phyloP scores from a whole-genome alignment of 1,140 invertebrate species.

The Neodiprion pinetum region DNA sequence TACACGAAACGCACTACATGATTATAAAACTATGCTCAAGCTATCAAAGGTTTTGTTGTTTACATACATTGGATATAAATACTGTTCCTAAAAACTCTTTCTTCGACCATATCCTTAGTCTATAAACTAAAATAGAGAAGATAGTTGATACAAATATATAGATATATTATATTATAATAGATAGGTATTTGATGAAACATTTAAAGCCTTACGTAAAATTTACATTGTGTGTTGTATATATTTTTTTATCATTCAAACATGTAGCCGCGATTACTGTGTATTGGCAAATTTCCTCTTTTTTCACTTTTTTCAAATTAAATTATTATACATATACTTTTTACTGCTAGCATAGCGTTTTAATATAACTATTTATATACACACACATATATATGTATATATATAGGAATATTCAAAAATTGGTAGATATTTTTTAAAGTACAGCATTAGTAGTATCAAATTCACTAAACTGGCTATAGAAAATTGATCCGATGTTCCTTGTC shows the following conservation, averaged over 20 bases:
- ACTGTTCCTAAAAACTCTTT: not conserved
- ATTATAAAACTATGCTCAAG: conserved; percentile 2
- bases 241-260: not conserved
- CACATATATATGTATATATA: not conserved
- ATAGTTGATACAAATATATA: conserved; percentile 57
- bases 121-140: not conserved
- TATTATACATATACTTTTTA: not conserved
- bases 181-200: conserved; percentile 58
- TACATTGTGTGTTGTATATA: conserved; percentile 43
- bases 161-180: conserved; percentile 58
- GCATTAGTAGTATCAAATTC: conserved; percentile 4
- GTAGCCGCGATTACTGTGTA: not conserved
- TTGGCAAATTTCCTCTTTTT: not conserved
- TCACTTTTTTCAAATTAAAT: not conserved
- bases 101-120: conserved; percentile 1
- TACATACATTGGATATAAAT: not conserved
- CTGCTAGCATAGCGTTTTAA: not conserved
- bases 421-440: not conserved
- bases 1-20: not conserved
- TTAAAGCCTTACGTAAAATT: conserved; percentile 62
- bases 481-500: conserved; percentile 7
- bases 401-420: conserved; percentile 4
- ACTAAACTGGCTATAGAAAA: not conserved
- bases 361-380: not conserved
- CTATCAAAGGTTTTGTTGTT: not conserved